phyloP scores from a whole-genome alignment of 2,113 vertebrate genomes.

The Mustelus asterias region DNA sequence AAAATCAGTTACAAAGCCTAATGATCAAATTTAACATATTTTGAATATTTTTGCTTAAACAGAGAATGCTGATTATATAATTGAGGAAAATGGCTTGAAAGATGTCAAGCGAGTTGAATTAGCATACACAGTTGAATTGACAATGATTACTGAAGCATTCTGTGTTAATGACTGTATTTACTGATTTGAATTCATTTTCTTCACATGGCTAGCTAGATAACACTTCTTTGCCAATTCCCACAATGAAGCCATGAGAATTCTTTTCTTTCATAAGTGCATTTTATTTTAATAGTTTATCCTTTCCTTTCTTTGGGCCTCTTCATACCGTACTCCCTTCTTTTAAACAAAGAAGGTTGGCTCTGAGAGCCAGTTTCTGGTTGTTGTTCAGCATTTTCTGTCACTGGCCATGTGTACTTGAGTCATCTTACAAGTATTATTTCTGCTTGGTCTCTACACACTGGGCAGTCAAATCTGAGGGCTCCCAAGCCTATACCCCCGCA shows the following conservation, averaged over 20 bases:
- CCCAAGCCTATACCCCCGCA: neutral
- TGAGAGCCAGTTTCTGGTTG: neutral
- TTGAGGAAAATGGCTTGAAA: conserved; percentile 9
- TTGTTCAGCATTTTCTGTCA: neutral
- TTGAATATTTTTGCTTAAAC: conserved; percentile 11
- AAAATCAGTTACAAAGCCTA: neutral
- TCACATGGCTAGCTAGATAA: neutral
- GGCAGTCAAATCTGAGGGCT: neutral
- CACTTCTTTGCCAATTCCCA: neutral
- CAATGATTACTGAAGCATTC: conserved; percentile 34
- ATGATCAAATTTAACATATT: conserved; percentile 22
- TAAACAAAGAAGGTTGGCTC: neutral
- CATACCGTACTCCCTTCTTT: neutral
- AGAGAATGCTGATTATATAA: conserved; percentile 30
- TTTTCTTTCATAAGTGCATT: neutral
- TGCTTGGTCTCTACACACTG: neutral
- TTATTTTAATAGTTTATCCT: neutral
- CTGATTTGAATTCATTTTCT: conserved; percentile 31
- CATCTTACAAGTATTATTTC: neutral
- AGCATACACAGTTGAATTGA: conserved; percentile 28
- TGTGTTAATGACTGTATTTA: conserved; percentile 31
- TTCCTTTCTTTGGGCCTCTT: neutral
- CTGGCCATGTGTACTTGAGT: neutral
- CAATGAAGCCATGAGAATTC: neutral
- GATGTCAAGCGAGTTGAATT: conserved; percentile 19